A percentile compares a stretch with the other conserved stretches of the same genome.
Conservation (phyloP, 2,113 vertebrate genomes). For the Gobio gobio region DNA sequence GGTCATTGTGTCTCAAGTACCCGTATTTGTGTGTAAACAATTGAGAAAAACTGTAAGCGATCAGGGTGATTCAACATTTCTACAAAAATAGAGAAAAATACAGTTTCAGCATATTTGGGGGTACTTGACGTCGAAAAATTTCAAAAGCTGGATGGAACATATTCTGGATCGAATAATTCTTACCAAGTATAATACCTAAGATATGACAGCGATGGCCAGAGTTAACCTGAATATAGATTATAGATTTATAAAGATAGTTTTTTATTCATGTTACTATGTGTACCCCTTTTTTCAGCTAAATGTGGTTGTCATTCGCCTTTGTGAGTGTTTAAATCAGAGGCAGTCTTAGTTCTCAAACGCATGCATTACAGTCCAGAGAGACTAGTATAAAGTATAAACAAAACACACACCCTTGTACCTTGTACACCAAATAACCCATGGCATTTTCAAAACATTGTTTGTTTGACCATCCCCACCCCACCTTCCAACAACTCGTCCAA, state of each 20-base stretch:
- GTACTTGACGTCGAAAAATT: neutral
- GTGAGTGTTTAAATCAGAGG: neutral
- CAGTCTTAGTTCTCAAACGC: neutral
- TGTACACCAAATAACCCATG: neutral
- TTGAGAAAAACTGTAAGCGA: too few relatives aligned
- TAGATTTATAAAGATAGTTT: neutral
- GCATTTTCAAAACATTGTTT: conserved; percentile 1
- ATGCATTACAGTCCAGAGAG: neutral
- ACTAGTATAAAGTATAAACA: neutral
- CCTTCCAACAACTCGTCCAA: neutral
- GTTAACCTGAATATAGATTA: neutral
- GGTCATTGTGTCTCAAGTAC: too few relatives aligned
- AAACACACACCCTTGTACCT: neutral
- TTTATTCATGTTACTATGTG: neutral
- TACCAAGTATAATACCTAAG: neutral
- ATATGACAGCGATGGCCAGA: neutral
- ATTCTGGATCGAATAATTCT: neutral
- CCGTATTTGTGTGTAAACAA: too few relatives aligned
- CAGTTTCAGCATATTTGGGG: too few relatives aligned
- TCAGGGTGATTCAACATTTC: neutral
- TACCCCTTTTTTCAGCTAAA: neutral
- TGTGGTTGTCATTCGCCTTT: neutral
- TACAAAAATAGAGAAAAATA: too few relatives aligned
- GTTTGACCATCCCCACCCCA: neutral
- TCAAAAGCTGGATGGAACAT: neutral